Evolutionary conservation across 2,888 invertebrate species (phyloP).

Genomic region (Linyphia triangularis): DNA sequence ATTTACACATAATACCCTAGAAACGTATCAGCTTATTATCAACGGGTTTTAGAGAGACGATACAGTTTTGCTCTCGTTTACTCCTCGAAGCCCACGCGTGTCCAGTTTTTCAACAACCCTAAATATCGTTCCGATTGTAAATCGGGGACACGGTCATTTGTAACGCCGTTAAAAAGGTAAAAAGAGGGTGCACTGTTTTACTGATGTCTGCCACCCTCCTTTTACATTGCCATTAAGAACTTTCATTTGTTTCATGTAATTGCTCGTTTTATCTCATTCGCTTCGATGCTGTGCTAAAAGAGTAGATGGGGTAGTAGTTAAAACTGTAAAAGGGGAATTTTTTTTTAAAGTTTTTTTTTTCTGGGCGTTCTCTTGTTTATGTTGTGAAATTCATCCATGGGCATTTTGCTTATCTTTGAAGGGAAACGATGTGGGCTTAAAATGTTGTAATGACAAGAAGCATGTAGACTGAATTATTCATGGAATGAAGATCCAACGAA

Average conservation of each 20-base stretch:
- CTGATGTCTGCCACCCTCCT: slow-evolving; percentile 2
- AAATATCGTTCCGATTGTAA: slow-evolving; percentile 43
- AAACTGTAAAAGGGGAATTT: not conserved
- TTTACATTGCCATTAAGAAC: slow-evolving; percentile 66
- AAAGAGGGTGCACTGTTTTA: slow-evolving; percentile 20
- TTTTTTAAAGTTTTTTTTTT: not conserved
- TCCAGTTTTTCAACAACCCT: slow-evolving; percentile 65
- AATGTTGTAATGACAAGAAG: slow-evolving; percentile 51
- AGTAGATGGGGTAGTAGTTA: not conserved
- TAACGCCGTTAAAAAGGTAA: slow-evolving; percentile 68
- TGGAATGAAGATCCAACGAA: slow-evolving; percentile 29
- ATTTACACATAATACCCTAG: not conserved
- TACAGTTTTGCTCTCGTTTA: slow-evolving; percentile 6
- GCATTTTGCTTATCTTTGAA: slow-evolving; percentile 33
- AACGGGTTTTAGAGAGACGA: slow-evolving; percentile 31
- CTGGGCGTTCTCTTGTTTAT: slow-evolving; percentile 11
- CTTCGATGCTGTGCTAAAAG: not conserved
- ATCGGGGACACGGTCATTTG: slow-evolving; percentile 54
- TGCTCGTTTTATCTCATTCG: slow-evolving; percentile 63
- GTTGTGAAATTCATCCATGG: slow-evolving; percentile 2
- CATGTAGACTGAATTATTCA: slow-evolving; percentile 59
- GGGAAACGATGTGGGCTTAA: slow-evolving; percentile 40
- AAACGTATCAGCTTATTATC: slow-evolving; percentile 36
- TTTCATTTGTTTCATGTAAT: slow-evolving; percentile 75
- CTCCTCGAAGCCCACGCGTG: slow-evolving; percentile 52